Evolutionary conservation across 2,113 vertebrate genomes (phyloP), one percentile per base, ranked within the genome.

Genomic region (Castor canadensis): DNA sequence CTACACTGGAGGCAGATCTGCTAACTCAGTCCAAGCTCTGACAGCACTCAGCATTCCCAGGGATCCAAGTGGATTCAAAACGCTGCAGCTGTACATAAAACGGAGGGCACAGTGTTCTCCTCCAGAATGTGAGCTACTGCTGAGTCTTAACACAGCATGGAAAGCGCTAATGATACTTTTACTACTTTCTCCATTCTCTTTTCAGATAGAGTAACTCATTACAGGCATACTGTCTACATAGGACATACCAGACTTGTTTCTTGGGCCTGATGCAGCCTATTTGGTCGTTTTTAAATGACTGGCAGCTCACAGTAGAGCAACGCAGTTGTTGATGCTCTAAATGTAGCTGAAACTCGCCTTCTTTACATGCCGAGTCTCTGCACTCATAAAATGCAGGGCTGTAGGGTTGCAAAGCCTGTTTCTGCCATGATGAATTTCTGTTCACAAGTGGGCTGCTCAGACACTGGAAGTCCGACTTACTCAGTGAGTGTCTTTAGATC

Each of bases 261-360:
- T 76, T 43, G 17, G 43, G 52, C 86, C 83, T 96, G 52, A 62
- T 76, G 20, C 71, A 82, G 24, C 58, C 93, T 45, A 19, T 47
- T 11, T 30, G n/a, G 15, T 95, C 58, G 12, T 87, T 60, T 94
- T 93, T 49, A 47, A 92, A 62, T 81, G 88, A 93, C 60, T 88
- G 71, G 30, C 60, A 91, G 54, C 85, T 58, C 67, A 16, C 45
- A 83, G 85, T 92, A 4, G 35, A 93, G 24, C 52, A 47, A 10
- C 6, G 6, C 32, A 24, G 66, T 62, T 75, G 88, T 84, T 22
- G 5, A 28, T 66, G 12, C 73, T 94, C 88, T 94, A 2, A 2
- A n/a, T 58, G 64, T 66, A 64, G 30, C 67, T 67, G 71, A 35
- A n/a, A 43, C 20, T 12, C 49, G 15, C 66, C 67, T 73, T 69